phyloP scores from a whole-genome alignment of 2,888 invertebrate species.

The Galerucella nymphaeae region DNA sequence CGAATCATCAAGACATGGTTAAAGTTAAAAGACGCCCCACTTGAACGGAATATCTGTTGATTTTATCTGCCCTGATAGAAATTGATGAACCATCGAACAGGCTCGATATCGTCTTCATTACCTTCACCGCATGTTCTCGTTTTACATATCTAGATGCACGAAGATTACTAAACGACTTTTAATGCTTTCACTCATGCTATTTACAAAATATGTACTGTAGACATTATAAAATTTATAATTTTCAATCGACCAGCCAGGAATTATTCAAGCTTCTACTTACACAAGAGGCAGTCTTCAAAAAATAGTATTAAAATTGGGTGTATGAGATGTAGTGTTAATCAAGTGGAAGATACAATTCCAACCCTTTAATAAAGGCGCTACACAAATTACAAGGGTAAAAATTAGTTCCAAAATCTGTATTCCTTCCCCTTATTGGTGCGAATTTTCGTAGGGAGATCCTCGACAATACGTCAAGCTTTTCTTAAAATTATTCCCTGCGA shows the following conservation, averaged over 20 bases:
- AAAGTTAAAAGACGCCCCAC: constrained; percentile 44
- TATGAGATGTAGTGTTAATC: not conserved
- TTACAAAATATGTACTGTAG: constrained; percentile 60
- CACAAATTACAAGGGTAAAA: constrained; percentile 9
- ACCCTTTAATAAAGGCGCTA: constrained; percentile 7
- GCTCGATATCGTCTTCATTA: constrained; percentile 61
- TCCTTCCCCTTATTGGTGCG: constrained; percentile 10
- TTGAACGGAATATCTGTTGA: constrained; percentile 51
- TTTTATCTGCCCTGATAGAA: constrained; percentile 52
- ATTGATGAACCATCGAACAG: constrained; percentile 55
- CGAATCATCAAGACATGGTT: constrained; percentile 28
- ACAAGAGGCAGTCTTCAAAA: constrained; percentile 40
- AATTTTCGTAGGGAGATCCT: constrained; percentile 19
- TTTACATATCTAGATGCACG: constrained; percentile 66
- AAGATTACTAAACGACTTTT: constrained; percentile 64
- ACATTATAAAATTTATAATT: constrained; percentile 49
- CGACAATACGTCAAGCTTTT: constrained; percentile 34
- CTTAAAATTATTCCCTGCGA: constrained; percentile 56
- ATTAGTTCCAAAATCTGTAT: constrained; percentile 9
- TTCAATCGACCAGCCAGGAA: constrained; percentile 52
- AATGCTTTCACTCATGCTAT: constrained; percentile 64
- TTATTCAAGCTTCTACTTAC: constrained; percentile 60
- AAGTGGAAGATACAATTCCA: not conserved
- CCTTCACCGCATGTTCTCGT: constrained; percentile 62
- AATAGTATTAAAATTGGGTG: not conserved